phyloP scores from a whole-genome alignment of 2,113 vertebrate genomes.

The Xiphorhynchus elegans region DNA sequence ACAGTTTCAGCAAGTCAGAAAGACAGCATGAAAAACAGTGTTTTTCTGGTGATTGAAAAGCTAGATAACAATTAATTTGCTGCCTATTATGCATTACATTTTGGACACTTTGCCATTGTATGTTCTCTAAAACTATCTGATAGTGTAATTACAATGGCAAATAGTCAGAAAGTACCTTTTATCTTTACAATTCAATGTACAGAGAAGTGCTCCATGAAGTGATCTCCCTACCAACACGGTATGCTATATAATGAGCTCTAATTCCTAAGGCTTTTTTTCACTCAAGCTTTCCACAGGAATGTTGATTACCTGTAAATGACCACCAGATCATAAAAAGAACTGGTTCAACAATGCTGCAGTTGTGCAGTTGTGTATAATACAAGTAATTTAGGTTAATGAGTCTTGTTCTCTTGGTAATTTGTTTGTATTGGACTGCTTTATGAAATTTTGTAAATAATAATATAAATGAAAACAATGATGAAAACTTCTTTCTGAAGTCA shows the following conservation, averaged over 20 bases:
- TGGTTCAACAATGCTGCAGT: not conserved
- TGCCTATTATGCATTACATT: not conserved
- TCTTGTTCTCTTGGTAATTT: not conserved
- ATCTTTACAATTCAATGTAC: not conserved
- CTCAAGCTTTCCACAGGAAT: not conserved
- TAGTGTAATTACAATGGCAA: not conserved
- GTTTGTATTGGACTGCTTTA: not conserved
- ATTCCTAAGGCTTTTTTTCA: not conserved
- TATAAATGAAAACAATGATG: not conserved
- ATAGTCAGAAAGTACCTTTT: not conserved
- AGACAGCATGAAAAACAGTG: not conserved
- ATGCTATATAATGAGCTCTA: not conserved
- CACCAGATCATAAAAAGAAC: not conserved
- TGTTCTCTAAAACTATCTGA: not conserved
- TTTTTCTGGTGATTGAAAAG: constrained; percentile 18
- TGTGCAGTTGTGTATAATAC: not conserved
- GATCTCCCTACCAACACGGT: not conserved
- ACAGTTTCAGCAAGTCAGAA: constrained; percentile 14
- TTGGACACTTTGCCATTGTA: not conserved
- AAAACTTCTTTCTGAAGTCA: not conserved
- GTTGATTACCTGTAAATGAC: not conserved
- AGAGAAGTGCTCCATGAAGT: not conserved
- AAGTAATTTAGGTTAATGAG: not conserved
- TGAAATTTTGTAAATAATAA: not conserved
- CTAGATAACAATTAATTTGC: constrained; percentile 26